Conservation (phyloP, 2,888 invertebrate genomes). For the Caenorhabditis sp. region DNA sequence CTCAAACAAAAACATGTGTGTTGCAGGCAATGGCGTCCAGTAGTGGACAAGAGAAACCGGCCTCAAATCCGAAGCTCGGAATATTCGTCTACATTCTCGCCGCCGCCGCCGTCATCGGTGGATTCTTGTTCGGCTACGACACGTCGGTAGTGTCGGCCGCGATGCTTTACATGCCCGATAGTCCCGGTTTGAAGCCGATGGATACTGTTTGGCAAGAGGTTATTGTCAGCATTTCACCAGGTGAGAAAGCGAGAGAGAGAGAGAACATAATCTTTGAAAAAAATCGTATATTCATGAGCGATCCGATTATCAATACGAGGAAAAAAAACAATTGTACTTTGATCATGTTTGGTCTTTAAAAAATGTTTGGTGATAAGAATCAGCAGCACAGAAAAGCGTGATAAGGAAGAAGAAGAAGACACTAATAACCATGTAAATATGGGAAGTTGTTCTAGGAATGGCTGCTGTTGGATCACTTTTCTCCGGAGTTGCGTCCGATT, state of each 20-base stretch:
- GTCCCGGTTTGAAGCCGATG: slow-evolving; percentile 53
- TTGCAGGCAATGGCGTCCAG: slow-evolving; percentile 36
- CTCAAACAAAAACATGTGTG: no score
- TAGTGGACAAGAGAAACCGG: slow-evolving; percentile 44
- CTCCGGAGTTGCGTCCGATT: slow-evolving; percentile 73
- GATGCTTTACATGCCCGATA: slow-evolving; percentile 62
- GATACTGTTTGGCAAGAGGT: slow-evolving; percentile 62
- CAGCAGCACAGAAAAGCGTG: neutral
- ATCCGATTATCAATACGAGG: neutral
- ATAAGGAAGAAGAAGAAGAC: neutral
- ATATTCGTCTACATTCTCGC: slow-evolving; percentile 52
- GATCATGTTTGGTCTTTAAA: slow-evolving; percentile 1
- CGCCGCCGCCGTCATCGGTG: slow-evolving; percentile 39
- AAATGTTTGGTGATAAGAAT: neutral
- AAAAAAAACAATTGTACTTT: neutral
- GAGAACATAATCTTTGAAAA: no score
- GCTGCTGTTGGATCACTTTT: slow-evolving; percentile 53
- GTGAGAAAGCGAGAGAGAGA: no score
- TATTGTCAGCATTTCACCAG: slow-evolving; percentile 63
- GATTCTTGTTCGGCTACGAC: slow-evolving; percentile 75
- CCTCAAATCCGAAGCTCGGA: slow-evolving; percentile 47
- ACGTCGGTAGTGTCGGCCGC: slow-evolving; percentile 75
- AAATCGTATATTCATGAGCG: no score
- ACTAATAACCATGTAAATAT: no score
- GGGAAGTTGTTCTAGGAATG: slow-evolving; percentile 44